Percentiles rank a stretch among this genome's conserved stretches.
These are phyloP conservation scores for Melipona quadrifasciata DNA, from an alignment of 1,140 invertebrate species.

Conservation along the genomic window DNA sequence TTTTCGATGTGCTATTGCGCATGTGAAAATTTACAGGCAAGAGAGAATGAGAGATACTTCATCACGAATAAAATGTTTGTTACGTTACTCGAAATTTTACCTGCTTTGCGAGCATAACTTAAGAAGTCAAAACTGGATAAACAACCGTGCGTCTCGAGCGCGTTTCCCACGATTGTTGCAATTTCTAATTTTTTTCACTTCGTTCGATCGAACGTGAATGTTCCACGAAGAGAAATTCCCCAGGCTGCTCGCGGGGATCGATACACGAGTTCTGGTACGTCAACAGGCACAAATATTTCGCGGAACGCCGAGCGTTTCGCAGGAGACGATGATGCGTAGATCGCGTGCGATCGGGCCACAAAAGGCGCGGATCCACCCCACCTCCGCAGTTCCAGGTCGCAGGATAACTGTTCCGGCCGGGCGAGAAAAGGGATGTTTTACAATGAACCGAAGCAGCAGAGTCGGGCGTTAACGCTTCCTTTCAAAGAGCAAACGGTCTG, in stretches of 20 bases:
- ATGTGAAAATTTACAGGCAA: no score
- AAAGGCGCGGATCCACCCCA: slow-evolving; percentile 66
- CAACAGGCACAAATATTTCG: slow-evolving; percentile 35
- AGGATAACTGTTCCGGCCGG: slow-evolving; percentile 40
- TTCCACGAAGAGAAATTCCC: background rate
- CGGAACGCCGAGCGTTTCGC: slow-evolving; percentile 47
- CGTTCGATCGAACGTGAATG: background rate
- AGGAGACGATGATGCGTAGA: slow-evolving; percentile 77
- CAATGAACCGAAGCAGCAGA: slow-evolving; percentile 72
- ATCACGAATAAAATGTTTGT: no score
- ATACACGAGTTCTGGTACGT: background rate
- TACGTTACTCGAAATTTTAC: no score
- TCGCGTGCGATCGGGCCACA: slow-evolving; percentile 78
- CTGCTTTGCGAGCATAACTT: no score
- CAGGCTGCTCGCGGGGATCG: background rate
- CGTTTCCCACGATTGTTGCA: no score
- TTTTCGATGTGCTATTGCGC: no score
- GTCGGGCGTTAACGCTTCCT: slow-evolving; percentile 74
- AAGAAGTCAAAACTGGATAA: no score
- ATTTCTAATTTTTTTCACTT: no score
- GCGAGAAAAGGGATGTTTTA: slow-evolving; percentile 79
- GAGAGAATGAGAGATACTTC: no score
- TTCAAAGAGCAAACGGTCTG: slow-evolving; percentile 72
- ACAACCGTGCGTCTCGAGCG: no score
- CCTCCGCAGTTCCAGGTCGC: slow-evolving; percentile 42